phyloP scores from a whole-genome alignment of 2,797 vertebrate genomes.

The Gobio occitaniae region DNA sequence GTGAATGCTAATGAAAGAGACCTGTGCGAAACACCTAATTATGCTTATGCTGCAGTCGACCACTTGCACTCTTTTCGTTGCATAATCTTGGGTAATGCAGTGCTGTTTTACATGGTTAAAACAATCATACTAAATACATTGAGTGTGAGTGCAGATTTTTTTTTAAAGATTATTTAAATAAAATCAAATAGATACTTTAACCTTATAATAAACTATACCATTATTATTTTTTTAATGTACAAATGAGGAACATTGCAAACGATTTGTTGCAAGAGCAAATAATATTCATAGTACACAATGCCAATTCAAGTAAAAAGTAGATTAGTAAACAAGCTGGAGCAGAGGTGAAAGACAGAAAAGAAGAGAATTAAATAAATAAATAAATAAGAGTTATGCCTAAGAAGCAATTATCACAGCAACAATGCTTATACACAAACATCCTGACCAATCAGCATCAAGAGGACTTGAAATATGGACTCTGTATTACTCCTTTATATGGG shows the following conservation, averaged over 20 bases:
- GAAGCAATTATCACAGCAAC: background rate
- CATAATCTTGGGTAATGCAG: too few relatives aligned
- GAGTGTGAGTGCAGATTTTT: background rate
- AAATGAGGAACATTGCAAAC: background rate
- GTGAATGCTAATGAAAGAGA: too few relatives aligned
- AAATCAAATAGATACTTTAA: background rate
- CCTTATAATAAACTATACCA: background rate
- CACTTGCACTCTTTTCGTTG: too few relatives aligned
- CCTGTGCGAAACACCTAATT: too few relatives aligned
- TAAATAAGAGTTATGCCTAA: background rate
- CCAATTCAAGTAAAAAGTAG: background rate
- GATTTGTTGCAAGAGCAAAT: background rate
- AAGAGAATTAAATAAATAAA: background rate
- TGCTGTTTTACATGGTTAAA: too few relatives aligned
- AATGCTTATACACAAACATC: conserved; percentile 7
- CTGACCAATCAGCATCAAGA: conserved; percentile 35
- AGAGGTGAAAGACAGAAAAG: background rate
- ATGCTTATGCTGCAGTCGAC: too few relatives aligned
- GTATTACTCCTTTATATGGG: conserved; percentile 39
- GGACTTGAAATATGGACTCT: background rate
- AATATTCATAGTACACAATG: background rate
- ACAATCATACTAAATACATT: too few relatives aligned
- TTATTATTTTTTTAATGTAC: background rate
- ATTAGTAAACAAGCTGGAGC: background rate
- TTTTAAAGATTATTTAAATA: background rate